These are phyloP conservation scores for Rousettus madagascariensis DNA, from an alignment of 2,797 vertebrate genomes.

Conservation along the genomic window DNA sequence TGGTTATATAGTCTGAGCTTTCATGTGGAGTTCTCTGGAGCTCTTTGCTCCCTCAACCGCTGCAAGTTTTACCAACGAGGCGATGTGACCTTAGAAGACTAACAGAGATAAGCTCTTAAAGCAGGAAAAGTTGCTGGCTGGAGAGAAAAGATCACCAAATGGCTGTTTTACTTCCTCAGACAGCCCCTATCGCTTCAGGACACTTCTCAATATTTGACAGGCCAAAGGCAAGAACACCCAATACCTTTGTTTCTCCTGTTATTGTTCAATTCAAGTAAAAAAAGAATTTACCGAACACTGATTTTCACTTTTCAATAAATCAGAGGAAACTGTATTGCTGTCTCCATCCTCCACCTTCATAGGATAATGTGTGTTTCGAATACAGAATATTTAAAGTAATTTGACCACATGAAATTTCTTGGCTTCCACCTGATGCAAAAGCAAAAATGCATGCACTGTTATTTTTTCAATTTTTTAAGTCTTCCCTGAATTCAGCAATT, in stretches of 20 bases:
- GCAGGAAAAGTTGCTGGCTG: not conserved
- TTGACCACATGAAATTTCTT: not conserved
- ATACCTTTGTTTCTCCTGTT: not conserved
- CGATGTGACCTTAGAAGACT: not conserved
- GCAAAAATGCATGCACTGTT: not conserved
- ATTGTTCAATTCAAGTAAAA: not conserved
- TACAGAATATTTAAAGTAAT: slow-evolving; percentile 37
- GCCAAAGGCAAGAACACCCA: not conserved
- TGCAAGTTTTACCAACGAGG: not conserved
- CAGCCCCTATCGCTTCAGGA: not conserved
- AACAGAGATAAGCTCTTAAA: not conserved
- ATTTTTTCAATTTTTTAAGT: slow-evolving; percentile 40
- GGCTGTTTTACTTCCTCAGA: not conserved
- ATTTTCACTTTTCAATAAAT: not conserved
- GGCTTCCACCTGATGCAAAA: not conserved
- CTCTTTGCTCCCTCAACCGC: not conserved
- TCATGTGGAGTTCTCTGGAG: not conserved
- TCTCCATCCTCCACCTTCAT: not conserved
- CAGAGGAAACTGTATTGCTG: not conserved
- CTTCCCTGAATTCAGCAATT: slow-evolving; percentile 31
- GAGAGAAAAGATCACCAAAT: not conserved
- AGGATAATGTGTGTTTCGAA: not conserved
- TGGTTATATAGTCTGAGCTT: not conserved
- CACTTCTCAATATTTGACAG: not conserved
- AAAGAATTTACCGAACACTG: not conserved